Evolutionary conservation across 2,113 vertebrate genomes (phyloP).

Genomic region (Candoia aspera): DNA sequence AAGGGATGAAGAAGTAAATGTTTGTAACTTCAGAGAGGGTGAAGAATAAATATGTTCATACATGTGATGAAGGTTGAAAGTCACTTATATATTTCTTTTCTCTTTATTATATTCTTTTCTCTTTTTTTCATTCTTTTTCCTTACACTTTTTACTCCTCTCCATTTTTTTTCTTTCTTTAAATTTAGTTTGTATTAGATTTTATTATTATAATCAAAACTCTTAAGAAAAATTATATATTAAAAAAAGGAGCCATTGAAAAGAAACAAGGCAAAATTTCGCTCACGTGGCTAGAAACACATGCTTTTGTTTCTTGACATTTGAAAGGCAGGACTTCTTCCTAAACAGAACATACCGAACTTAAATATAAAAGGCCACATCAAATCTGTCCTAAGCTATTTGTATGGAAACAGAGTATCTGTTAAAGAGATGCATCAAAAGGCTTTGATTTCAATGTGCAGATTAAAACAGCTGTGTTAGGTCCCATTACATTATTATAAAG

Average conservation of each 20-base stretch:
- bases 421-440: background rate
- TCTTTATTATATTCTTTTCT: background rate
- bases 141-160: background rate
- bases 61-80: background rate
- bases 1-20: background rate
- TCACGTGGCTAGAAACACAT: background rate
- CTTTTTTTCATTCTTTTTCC: background rate
- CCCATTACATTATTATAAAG: background rate
- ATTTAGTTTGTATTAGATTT: background rate
- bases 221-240: background rate
- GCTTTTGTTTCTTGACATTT: background rate
- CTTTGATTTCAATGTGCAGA: background rate
- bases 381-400: background rate
- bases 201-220: background rate
- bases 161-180: background rate
- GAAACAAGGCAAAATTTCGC: background rate
- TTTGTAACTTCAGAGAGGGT: background rate
- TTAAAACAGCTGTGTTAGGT: background rate
- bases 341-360: background rate
- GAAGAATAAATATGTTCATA: background rate
- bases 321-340: background rate
- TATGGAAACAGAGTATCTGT: slow-evolving; percentile 2
- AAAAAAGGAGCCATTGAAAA: background rate
- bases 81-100: background rate
- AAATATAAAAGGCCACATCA: background rate